These are phyloP conservation scores for Pogonomyrmex barbatus DNA, from an alignment of 1,140 invertebrate species.

Conservation along the genomic window DNA sequence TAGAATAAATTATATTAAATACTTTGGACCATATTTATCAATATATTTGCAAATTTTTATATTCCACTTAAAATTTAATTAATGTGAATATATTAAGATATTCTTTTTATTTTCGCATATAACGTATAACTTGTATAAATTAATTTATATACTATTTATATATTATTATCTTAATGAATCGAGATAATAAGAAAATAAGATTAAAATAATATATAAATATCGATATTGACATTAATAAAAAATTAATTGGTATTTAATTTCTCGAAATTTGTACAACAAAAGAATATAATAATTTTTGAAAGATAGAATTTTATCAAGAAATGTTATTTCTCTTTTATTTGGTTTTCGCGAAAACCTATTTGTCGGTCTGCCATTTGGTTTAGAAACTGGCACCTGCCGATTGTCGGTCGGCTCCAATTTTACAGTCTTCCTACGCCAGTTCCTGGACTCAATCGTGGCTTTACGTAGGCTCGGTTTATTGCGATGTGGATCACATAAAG, in stretches of 20 bases:
- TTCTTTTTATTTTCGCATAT: not conserved
- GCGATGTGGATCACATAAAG: conserved; percentile 61
- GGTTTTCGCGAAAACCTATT: not conserved
- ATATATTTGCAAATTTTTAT: too few relatives aligned
- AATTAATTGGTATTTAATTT: not conserved
- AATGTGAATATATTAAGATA: not conserved
- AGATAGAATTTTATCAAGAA: not conserved
- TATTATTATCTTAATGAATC: not conserved
- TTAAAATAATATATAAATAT: not conserved
- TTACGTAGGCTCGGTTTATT: conserved; percentile 55
- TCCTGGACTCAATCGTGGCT: conserved; percentile 40
- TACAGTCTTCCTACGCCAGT: conserved; percentile 44
- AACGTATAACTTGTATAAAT: not conserved
- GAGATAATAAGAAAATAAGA: not conserved
- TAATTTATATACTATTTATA: too few relatives aligned
- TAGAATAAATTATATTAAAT: too few relatives aligned
- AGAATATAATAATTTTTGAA: not conserved
- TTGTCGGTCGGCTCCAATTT: conserved; percentile 27
- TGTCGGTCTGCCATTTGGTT: not conserved
- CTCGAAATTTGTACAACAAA: not conserved
- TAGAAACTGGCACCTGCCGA: conserved; percentile 62
- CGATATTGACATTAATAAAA: not conserved
- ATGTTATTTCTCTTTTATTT: not conserved
- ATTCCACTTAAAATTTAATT: not conserved
- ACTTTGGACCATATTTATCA: too few relatives aligned